Base-by-base conservation (phyloP, 2,888 invertebrate species). In the Lithophane leautieri region DNA sequence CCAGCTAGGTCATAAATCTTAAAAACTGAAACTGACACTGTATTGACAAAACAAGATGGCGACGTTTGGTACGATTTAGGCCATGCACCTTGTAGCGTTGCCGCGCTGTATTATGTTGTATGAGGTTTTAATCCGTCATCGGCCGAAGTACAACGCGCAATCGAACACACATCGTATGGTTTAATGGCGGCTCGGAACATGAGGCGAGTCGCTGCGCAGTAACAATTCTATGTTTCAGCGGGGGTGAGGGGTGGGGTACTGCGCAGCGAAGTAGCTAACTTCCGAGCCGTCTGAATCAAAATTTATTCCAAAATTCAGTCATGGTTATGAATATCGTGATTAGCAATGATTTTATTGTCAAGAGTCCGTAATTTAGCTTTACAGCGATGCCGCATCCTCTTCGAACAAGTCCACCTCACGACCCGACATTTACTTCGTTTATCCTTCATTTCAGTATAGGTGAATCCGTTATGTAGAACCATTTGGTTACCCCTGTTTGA, bases 401-500 rank as follows among this genome's bases (percentile, higher is more conserved):
- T 85, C 0, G 86, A 87, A 75, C 86, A 87, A 1, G 75, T 72
- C 86, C 86, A 87, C 4, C 87, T 76, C 7, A 68, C 28, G 2
- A 34, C 22, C 0, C 4, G 0, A 40, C 58, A 14, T 22, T 25
- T 25, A 2, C 0, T 28, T 1, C 69, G 42, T 12, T 58, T 75
- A 9, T 85, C 81, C 44, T 73, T 84, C 78, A 79, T 81, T 70
- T 82, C 40, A 0, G 83, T 76, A 58, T 58, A 87, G 0, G 78
- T 87, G 22, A 71, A 87, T 1, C 86, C 87, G 0, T 83, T 63
- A 34, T 78, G 67, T 0, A 87, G 62, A 4, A 87, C 71, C 86
- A 87, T 87, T 61, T 22, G 65, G 34, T 87, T 84, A 16, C 89
- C 88, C 61, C 78, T 76, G 22, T 62, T 70, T 1, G 89, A 89